Base-by-base conservation (phyloP, 2,113 vertebrate species). In the Australoheros scitulus region DNA sequence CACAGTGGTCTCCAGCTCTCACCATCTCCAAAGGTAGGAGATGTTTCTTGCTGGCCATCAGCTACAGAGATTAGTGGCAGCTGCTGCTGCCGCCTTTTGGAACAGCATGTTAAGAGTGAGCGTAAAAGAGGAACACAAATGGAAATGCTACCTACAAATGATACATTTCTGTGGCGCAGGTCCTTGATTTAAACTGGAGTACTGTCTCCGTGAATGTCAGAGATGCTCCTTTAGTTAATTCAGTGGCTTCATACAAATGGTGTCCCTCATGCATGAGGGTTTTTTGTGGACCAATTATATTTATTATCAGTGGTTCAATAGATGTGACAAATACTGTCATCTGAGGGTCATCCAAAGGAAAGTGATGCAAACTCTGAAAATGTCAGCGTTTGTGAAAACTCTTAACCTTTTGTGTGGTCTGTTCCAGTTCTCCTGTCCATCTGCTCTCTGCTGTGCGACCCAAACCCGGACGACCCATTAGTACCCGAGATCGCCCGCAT, bases 391-490 rank as follows among this genome's bases (percentile, higher is more conserved):
- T 57, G 20, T 82, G 5, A 82, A 20, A 43, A 58, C 34, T 57
- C 29, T 11, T 63, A 10, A 65, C 52, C 41, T 76, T 55, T 61
- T 26, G 10, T 26, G 7, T 17, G 38, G 1, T 94, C 80, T 89
- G 36, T 93, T 92, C 80, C 85, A 99, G 98, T 99, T 96, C 98
- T 99, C 94, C 97, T 99, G 97, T 99, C 98, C 96, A 99, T 99
- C 97, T 99, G 98, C 98, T 99, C 98, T 96, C 97, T 99, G 97
- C 98, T 99, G 96, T 99, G 98, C 93, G 98, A 99, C 96, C 98
- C 98, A 94, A 99, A 99, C 97, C 98, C 97, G 96, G 98, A 99
- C 91, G 98, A 99, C 96, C 98, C 98, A 94, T 97, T 99, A 97
- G 98, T 99, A 97, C 98, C 98, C 87, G 98, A 99, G 97, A 99